A percentile compares a stretch with the other conserved stretches of the same genome.
phyloP scores from a whole-genome alignment of 92 coral and sea anemone genomes.

The Heliopora coerulea region DNA sequence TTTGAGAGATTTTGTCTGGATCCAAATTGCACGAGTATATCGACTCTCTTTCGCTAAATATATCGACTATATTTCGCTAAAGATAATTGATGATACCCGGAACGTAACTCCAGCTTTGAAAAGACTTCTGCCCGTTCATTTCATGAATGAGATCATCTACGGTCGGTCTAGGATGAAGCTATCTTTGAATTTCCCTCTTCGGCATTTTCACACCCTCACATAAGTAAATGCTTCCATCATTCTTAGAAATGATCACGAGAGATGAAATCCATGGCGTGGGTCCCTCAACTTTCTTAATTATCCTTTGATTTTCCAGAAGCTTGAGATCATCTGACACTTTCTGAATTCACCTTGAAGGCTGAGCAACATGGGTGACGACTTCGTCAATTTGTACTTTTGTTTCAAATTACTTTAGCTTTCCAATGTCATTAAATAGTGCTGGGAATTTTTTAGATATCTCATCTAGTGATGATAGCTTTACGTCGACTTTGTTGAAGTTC shows the following conservation, averaged over 20 bases:
- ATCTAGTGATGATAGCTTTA: not conserved
- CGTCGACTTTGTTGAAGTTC: no score
- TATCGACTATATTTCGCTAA: slow-evolving; percentile 2
- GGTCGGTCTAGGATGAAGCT: not conserved
- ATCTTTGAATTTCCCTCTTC: not conserved
- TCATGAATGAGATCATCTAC: no score
- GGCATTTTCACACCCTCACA: slow-evolving; percentile 12
- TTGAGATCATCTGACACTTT: no score
- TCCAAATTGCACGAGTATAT: no score
- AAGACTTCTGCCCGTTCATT: no score
- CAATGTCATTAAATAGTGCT: no score
- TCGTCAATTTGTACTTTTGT: not conserved
- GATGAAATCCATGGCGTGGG: slow-evolving; percentile 10
- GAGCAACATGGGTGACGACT: not conserved
- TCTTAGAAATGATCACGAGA: not conserved
- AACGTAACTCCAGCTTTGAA: not conserved
- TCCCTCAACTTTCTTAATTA: slow-evolving; percentile 17
- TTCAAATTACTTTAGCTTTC: not conserved
- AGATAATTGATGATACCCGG: slow-evolving; percentile 8
- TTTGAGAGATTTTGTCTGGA: no score
- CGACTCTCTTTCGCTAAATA: not conserved
- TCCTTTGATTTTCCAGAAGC: no score
- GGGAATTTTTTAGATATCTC: slow-evolving; percentile 1
- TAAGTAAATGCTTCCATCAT: not conserved
- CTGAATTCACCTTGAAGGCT: not conserved